A percentile compares a stretch with the other conserved stretches of the same genome.
phyloP scores from a whole-genome alignment of 2,888 invertebrate species.

The Rotaria socialis region DNA sequence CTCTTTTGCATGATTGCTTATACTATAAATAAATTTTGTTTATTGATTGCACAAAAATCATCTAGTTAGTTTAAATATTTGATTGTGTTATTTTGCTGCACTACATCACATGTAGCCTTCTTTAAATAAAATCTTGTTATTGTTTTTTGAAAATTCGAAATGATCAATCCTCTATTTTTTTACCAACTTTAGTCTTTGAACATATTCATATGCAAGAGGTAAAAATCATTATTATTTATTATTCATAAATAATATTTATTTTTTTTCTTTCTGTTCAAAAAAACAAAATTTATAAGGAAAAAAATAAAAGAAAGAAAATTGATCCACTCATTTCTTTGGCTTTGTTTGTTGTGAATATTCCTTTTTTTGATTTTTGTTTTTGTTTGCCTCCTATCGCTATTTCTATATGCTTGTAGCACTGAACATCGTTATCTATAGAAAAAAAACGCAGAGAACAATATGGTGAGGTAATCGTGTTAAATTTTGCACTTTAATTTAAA shows the following conservation, averaged over 20 bases:
- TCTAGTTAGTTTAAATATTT: not conserved
- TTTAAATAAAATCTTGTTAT: not conserved
- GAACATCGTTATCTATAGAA: not conserved
- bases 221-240: slow-evolving; percentile 1
- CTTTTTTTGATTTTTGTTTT: not conserved
- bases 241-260: not conserved
- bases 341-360: slow-evolving; percentile 7
- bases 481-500: not conserved
- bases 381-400: not conserved
- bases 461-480: slow-evolving; percentile 19
- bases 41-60: not conserved
- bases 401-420: slow-evolving; percentile 16
- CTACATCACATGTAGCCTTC: not conserved
- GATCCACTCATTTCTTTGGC: not conserved
- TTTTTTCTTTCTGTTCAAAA: not conserved
- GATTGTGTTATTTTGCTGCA: slow-evolving; percentile 1
- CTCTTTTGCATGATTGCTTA: not conserved
- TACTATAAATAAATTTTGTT: not conserved
- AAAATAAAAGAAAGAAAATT: not conserved
- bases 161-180: slow-evolving; percentile 18
- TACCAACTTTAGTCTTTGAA: slow-evolving; percentile 29
- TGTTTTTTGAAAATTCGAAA: not conserved
- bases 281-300: not conserved
- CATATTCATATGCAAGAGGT: not conserved
- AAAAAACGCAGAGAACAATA: not conserved